Evolutionary conservation across 2,113 vertebrate species (phyloP).

Genomic region (Oceanodroma tethys): DNA sequence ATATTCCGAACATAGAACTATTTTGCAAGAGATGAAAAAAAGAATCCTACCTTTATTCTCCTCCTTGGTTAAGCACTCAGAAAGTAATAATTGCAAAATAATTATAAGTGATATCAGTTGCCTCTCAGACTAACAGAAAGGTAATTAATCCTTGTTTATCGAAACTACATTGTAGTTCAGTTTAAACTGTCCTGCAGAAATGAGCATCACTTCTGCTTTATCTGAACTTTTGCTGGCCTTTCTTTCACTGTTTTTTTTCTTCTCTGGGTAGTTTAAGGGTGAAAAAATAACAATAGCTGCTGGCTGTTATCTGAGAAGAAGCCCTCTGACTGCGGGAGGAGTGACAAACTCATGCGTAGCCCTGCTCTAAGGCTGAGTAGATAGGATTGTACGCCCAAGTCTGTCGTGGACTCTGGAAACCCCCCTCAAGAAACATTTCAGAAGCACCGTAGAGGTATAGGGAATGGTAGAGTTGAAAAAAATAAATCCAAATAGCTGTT

Average conservation of each 20-base stretch:
- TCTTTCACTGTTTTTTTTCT: background rate
- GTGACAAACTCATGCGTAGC: rapidly evolving
- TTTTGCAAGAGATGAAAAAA: slow-evolving; percentile 30
- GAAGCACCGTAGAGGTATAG: background rate
- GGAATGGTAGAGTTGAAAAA: background rate
- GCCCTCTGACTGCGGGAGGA: background rate
- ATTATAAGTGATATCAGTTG: slow-evolving; percentile 71
- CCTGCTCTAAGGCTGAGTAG: background rate
- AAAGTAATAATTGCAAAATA: slow-evolving; percentile 68
- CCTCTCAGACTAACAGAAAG: slow-evolving; percentile 62
- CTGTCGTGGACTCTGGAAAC: background rate
- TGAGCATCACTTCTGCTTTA: slow-evolving; percentile 22
- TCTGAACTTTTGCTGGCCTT: slow-evolving; percentile 23
- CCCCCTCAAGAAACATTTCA: background rate
- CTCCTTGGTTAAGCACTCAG: slow-evolving; percentile 48
- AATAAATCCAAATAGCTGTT: background rate
- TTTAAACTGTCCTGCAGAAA: slow-evolving; percentile 51
- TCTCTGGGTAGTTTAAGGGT: background rate
- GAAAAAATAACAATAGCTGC: background rate
- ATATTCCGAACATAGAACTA: slow-evolving; percentile 47
- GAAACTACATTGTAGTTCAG: slow-evolving; percentile 43
- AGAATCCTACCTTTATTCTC: slow-evolving; percentile 32
- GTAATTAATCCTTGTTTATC: slow-evolving; percentile 74
- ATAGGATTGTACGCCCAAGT: background rate
- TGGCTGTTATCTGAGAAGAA: background rate